Conservation (phyloP, 2,113 vertebrate genomes). For the Erythrocercus mccallii region DNA sequence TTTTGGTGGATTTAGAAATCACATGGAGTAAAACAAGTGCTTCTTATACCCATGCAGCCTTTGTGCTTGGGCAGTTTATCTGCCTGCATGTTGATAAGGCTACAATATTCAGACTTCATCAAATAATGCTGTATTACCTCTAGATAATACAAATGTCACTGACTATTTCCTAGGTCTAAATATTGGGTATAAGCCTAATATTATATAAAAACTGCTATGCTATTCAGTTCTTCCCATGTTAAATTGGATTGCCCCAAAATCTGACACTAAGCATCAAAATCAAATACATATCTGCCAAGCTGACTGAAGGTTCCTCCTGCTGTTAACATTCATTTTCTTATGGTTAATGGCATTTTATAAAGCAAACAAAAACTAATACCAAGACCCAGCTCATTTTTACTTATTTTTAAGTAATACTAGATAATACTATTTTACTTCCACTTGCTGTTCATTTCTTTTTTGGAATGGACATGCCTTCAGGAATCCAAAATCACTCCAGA, state of each 20-base stretch:
- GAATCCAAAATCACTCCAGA: background rate
- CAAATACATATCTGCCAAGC: background rate
- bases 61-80: background rate
- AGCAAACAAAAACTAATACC: background rate
- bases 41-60: background rate
- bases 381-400: accelerated
- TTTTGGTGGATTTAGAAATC: background rate
- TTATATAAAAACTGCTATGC: background rate
- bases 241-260: background rate
- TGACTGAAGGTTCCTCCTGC: background rate
- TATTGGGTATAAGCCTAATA: background rate
- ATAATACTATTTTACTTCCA: background rate
- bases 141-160: background rate
- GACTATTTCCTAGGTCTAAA: background rate
- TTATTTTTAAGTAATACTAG: background rate
- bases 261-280: background rate
- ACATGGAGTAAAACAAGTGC: background rate
- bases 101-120: background rate
- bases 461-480: background rate
- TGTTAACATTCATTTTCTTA: background rate
- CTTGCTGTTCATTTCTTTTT: background rate
- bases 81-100: background rate
- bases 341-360: background rate
- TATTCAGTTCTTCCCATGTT: background rate
- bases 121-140: background rate